phyloP scores from a whole-genome alignment of 2,888 invertebrate genomes.

The Apamea crenata region DNA sequence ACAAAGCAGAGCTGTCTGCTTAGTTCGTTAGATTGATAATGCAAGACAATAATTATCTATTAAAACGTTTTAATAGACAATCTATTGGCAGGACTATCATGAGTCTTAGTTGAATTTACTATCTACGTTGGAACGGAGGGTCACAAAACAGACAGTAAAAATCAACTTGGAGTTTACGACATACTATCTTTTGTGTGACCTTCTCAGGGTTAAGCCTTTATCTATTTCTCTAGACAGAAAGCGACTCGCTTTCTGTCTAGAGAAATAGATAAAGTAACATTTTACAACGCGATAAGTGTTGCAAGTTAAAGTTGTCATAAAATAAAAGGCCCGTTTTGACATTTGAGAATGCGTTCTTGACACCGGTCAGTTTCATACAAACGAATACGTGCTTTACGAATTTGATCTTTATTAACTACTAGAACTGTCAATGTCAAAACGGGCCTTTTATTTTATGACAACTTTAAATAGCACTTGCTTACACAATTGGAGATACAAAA shows the following conservation, averaged over 20 bases:
- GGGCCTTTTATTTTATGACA: too few relatives aligned
- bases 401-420: too few relatives aligned
- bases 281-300: not conserved
- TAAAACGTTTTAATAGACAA: not conserved
- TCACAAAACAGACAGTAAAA: constrained; percentile 4
- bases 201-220: constrained; percentile 16
- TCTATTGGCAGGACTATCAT: constrained; percentile 2
- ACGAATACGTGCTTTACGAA: too few relatives aligned
- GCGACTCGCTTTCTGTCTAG: too few relatives aligned
- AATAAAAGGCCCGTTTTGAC: too few relatives aligned
- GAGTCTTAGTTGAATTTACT: not conserved
- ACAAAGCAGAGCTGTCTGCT: too few relatives aligned
- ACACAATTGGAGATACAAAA: not conserved
- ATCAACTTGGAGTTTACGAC: not conserved
- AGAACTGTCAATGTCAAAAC: too few relatives aligned
- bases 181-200: constrained; percentile 20
- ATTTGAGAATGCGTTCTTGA: too few relatives aligned
- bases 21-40: too few relatives aligned
- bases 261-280: too few relatives aligned
- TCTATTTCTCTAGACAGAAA: not conserved
- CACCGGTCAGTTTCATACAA: too few relatives aligned
- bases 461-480: not conserved
- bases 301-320: too few relatives aligned
- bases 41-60: not conserved
- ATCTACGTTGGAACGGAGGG: not conserved